phyloP scores from a whole-genome alignment of 2,888 invertebrate genomes.

The Rutpela maculata region DNA sequence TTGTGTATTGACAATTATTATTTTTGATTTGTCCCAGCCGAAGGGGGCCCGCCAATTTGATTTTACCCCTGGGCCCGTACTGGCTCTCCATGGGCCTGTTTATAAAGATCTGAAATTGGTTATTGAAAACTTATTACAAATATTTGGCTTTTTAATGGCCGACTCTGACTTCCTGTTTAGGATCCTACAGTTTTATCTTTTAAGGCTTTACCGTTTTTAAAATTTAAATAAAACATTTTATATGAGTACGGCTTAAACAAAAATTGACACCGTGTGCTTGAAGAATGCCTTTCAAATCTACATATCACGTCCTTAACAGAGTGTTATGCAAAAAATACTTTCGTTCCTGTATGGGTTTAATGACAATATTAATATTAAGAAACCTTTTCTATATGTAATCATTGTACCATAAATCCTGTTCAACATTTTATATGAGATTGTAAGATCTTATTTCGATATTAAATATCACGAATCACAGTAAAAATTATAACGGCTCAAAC shows the following conservation, averaged over 20 bases:
- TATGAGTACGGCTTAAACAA: not conserved
- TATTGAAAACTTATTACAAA: too few species aligned
- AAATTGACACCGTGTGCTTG: not conserved
- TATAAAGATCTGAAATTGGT: too few species aligned
- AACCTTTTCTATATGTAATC: slow-evolving; percentile 49
- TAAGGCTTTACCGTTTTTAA: not conserved
- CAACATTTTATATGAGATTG: slow-evolving; percentile 40
- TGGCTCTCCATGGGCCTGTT: too few species aligned
- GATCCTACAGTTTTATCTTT: too few species aligned
- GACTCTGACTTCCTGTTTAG: too few species aligned
- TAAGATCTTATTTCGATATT: slow-evolving; percentile 54
- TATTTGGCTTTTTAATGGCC: too few species aligned
- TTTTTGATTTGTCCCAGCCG: too few species aligned
- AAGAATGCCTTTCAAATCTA: not conserved
- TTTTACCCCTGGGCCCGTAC: too few species aligned
- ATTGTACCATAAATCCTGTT: slow-evolving; percentile 51
- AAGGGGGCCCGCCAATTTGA: too few species aligned
- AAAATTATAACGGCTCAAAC: slow-evolving; percentile 43
- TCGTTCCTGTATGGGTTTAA: slow-evolving; percentile 30
- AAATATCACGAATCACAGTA: slow-evolving; percentile 48
- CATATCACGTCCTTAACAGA: not conserved
- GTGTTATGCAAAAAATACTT: slow-evolving; percentile 10
- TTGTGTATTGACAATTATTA: too few species aligned
- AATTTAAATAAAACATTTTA: not conserved
- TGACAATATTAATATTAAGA: slow-evolving; percentile 45